Conservation (phyloP, 2,888 invertebrate species). For the Villa cingulata region DNA sequence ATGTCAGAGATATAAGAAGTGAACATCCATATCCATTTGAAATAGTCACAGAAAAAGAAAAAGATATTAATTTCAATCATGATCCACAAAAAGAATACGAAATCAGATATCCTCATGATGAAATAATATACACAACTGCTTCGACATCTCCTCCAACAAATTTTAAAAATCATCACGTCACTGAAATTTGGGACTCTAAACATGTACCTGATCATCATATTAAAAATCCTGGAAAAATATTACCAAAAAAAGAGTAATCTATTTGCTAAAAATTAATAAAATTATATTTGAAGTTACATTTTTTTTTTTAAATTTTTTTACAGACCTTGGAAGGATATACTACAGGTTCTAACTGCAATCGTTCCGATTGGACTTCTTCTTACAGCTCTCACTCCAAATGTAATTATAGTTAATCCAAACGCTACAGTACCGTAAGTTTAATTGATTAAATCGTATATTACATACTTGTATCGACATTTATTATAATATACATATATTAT, state of each 20-base stretch:
- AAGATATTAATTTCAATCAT: not conserved
- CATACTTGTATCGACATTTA: too few species aligned
- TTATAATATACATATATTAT: too few species aligned
- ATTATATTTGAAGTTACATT: too few species aligned
- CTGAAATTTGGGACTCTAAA: not conserved
- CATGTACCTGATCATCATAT: not conserved
- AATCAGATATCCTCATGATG: not conserved
- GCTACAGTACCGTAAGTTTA: conserved; percentile 14
- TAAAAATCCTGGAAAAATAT: not conserved
- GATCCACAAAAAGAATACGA: not conserved
- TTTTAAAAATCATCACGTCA: too few species aligned
- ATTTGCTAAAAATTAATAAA: too few species aligned
- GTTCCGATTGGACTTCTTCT: conserved; percentile 57
- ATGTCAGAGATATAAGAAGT: not conserved
- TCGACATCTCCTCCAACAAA: not conserved
- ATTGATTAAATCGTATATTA: too few species aligned
- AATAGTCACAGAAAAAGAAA: not conserved
- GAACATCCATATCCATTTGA: conserved; percentile 5
- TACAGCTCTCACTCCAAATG: conserved; percentile 53
- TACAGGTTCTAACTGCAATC: conserved; percentile 51
- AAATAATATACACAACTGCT: not conserved
- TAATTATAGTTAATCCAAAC: conserved; percentile 43
- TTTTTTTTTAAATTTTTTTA: conserved; percentile 8
- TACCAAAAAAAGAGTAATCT: not conserved
- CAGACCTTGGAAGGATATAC: conserved; percentile 47